phyloP scores from a whole-genome alignment of 23 tunicate species.

The Clavelina lepadiformis region DNA sequence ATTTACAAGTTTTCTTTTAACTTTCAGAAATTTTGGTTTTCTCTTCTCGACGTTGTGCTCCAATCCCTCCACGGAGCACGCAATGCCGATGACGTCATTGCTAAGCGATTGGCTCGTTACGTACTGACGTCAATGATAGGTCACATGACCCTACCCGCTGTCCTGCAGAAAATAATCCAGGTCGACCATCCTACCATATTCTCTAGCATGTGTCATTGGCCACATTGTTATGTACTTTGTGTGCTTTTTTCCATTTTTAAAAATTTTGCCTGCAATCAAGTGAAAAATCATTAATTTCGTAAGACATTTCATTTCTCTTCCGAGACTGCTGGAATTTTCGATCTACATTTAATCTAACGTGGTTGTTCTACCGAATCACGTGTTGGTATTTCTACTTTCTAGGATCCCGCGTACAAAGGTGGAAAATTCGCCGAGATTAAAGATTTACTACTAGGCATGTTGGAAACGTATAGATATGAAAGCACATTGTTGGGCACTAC shows the following conservation, averaged over 20 bases:
- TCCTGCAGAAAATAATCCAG: slow-evolving; percentile 87
- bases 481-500: slow-evolving; percentile 76
- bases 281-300: no score
- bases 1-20: no score
- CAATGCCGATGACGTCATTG: slow-evolving; percentile 15
- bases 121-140: slow-evolving; percentile 87
- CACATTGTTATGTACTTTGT: no score
- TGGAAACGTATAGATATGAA: slow-evolving; percentile 90
- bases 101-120: slow-evolving; percentile 55
- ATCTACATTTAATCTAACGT: no score
- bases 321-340: no score
- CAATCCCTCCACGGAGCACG: slow-evolving; percentile 32
- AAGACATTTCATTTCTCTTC: no score
- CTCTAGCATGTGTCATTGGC: no score
- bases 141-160: slow-evolving; percentile 81
- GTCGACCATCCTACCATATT: no score
- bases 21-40: slow-evolving; percentile 88
- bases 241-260: no score
- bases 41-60: slow-evolving; percentile 66
- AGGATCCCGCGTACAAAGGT: slow-evolving; percentile 86
- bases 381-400: no score
- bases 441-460: slow-evolving; percentile 79
- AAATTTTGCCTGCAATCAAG: no score
- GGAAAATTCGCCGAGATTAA: slow-evolving; percentile 89
- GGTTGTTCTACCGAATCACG: no score